These are phyloP conservation scores for Drosophila dunni DNA, from an alignment of 1,140 invertebrate species.

Conservation along the genomic window DNA sequence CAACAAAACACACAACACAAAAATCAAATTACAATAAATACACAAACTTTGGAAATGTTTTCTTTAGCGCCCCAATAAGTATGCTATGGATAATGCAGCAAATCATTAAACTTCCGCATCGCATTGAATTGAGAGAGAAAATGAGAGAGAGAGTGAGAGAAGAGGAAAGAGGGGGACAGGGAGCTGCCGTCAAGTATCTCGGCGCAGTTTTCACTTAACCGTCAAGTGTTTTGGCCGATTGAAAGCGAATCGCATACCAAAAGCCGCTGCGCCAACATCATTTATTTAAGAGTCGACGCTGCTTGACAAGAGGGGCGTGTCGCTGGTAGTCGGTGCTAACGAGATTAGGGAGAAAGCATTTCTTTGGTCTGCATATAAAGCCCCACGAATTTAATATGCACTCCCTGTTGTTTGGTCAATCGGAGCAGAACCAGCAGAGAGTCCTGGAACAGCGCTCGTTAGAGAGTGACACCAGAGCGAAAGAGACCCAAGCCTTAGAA, in stretches of 20 bases:
- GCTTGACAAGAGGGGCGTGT: neutral
- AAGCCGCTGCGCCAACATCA: constrained; percentile 74
- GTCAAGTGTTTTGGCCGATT: constrained; percentile 54
- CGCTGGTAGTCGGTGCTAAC: no score
- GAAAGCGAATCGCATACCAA: constrained; percentile 54
- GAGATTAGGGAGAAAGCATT: constrained; percentile 10
- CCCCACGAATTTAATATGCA: constrained; percentile 69
- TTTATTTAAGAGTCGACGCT: constrained; percentile 64
- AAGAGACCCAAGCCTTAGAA: constrained; percentile 5
- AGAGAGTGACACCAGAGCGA: constrained; percentile 25
- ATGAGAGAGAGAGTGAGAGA: neutral
- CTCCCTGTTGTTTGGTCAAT: constrained; percentile 76
- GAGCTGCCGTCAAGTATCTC: constrained; percentile 18
- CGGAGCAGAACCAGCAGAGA: constrained; percentile 64
- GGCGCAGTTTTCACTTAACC: constrained; percentile 46
- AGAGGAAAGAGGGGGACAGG: neutral
- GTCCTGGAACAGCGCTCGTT: constrained; percentile 61
- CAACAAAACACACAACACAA: constrained; percentile 13
- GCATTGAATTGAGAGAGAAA: constrained; percentile 23
- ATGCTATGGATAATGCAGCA: constrained; percentile 46
- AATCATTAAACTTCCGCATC: constrained; percentile 56
- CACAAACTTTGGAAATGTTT: constrained; percentile 9
- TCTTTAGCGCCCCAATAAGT: constrained; percentile 9
- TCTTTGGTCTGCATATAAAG: neutral
- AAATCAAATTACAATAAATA: constrained; percentile 4